Percentiles rank a stretch among this genome's conserved stretches.
These are phyloP conservation scores for Chrysemys picta DNA, from an alignment of 2,113 vertebrate genomes.

Conservation along the genomic window DNA sequence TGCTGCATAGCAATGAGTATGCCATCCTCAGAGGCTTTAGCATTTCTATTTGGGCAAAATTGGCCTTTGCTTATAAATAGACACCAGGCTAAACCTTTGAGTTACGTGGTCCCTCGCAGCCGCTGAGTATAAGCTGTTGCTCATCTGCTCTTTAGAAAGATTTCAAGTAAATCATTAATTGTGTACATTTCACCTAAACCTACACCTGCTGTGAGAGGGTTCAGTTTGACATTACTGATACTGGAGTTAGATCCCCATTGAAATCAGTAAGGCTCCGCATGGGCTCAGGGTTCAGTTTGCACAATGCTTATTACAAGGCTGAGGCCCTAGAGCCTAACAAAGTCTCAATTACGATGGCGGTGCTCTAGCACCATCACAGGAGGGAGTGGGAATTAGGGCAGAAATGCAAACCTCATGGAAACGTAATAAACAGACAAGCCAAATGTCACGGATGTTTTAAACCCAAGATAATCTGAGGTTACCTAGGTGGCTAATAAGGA, in stretches of 20 bases:
- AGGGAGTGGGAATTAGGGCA: background rate
- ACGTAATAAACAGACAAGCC: background rate
- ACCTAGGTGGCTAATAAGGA: background rate
- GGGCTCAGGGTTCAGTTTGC: background rate
- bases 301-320: background rate
- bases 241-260: background rate
- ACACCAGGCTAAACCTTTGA: background rate
- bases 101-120: background rate
- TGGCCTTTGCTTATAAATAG: background rate
- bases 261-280: background rate
- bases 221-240: background rate
- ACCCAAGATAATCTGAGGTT: background rate
- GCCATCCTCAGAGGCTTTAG: background rate
- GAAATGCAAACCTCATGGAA: background rate
- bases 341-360: background rate
- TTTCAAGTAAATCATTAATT: background rate
- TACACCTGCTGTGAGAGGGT: background rate
- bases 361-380: background rate
- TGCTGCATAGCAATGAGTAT: background rate
- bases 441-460: background rate
- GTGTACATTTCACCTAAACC: background rate
- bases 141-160: too few species aligned
- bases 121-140: background rate
- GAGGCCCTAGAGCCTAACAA: background rate
- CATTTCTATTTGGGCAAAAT: background rate